Evolutionary conservation across 2,888 invertebrate species (phyloP).

Genomic region (Erebia palarica): DNA sequence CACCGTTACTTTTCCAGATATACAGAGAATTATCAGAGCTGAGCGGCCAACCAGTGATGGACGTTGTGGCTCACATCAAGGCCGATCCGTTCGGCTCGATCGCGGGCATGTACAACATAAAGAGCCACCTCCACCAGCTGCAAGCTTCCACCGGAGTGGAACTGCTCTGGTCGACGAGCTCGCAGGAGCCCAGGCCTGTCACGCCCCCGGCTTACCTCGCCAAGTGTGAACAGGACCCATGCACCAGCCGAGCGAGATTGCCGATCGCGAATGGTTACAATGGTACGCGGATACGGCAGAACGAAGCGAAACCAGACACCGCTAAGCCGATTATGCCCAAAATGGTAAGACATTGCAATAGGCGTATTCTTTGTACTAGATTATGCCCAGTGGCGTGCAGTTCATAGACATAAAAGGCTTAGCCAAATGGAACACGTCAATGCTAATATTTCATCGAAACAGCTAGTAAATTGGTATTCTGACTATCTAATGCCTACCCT

Average conservation of each 20-base stretch:
- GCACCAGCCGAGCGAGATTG: slow-evolving; percentile 29
- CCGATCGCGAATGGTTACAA: slow-evolving; percentile 21
- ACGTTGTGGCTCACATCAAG: slow-evolving; percentile 75
- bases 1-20: slow-evolving; percentile 54
- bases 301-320: slow-evolving; percentile 21
- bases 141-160: slow-evolving; percentile 55
- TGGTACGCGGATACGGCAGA: slow-evolving; percentile 12
- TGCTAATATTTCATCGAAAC: too few species aligned
- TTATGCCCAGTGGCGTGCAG: too few species aligned
- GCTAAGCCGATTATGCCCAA: slow-evolving; percentile 26
- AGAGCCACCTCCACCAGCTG: slow-evolving; percentile 65
- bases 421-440: too few species aligned
- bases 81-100: slow-evolving; percentile 81
- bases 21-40: slow-evolving; percentile 77
- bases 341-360: slow-evolving; percentile 6
- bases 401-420: too few species aligned
- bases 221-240: slow-evolving; percentile 44
- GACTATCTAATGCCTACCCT: too few species aligned
- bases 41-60: slow-evolving; percentile 63
- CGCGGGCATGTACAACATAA: slow-evolving; percentile 85
- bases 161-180: slow-evolving; percentile 60
- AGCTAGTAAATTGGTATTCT: too few species aligned
- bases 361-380: too few species aligned
- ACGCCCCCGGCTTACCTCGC: slow-evolving; percentile 61
- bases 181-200: slow-evolving; percentile 54